phyloP scores from a whole-genome alignment of 2,888 invertebrate species.

The Caenorhabditis sp. region DNA sequence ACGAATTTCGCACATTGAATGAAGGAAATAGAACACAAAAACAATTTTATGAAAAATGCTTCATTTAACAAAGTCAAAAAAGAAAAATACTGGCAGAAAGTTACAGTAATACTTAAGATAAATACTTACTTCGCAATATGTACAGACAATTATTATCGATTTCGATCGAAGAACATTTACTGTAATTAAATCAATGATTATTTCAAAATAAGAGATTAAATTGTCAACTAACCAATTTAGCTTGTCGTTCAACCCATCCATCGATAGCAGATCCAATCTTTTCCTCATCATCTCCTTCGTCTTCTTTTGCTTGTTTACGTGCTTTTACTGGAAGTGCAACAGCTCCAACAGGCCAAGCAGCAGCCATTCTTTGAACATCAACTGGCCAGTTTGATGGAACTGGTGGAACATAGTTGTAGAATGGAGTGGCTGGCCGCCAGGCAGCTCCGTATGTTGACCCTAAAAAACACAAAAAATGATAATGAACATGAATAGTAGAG shows the following conservation, averaged over 20 bases:
- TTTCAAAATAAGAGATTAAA: background rate
- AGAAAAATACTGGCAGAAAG: background rate
- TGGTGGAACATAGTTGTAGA: slow-evolving; percentile 71
- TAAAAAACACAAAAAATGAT: slow-evolving; percentile 21
- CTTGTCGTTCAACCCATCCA: slow-evolving; percentile 59
- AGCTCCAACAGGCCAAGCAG: slow-evolving; percentile 65
- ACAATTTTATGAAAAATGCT: background rate
- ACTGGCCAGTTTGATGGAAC: slow-evolving; percentile 70
- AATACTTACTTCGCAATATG: slow-evolving; percentile 2
- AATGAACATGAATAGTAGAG: background rate
- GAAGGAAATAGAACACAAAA: background rate
- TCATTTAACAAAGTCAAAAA: background rate
- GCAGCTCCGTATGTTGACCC: slow-evolving; percentile 70
- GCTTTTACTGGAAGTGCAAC: slow-evolving; percentile 59
- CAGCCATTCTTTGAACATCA: slow-evolving; percentile 55
- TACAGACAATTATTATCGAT: background rate
- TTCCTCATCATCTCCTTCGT: slow-evolving; percentile 48
- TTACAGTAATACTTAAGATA: background rate
- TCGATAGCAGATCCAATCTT: slow-evolving; percentile 59
- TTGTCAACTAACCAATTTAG: slow-evolving; percentile 40
- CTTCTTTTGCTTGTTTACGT: slow-evolving; percentile 23
- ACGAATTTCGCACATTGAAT: no score
- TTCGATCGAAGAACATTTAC: background rate
- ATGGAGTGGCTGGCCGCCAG: slow-evolving; percentile 70
- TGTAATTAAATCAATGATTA: background rate